phyloP scores from a whole-genome alignment of 2,888 invertebrate genomes.

The Rotaria sp. region DNA sequence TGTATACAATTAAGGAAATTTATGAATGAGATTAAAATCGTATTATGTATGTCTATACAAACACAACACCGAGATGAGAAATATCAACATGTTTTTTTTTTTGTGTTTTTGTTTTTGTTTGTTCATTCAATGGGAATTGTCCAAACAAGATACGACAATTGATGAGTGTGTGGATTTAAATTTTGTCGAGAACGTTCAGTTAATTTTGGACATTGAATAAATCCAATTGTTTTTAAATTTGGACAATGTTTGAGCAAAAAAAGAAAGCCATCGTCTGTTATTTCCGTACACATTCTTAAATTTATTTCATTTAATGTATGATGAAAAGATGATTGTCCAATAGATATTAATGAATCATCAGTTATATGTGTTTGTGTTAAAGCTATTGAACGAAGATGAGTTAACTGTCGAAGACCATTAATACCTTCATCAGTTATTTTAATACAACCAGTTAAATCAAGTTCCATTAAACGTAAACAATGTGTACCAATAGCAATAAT shows the following conservation, averaged over 20 bases:
- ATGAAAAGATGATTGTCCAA: neutral
- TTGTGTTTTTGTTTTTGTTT: too few relatives aligned
- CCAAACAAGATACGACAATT: slow-evolving; percentile 9
- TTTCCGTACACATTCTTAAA: neutral
- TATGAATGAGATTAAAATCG: too few relatives aligned
- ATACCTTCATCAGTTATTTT: slow-evolving; percentile 8
- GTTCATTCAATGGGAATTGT: neutral
- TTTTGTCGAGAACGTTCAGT: slow-evolving; percentile 18
- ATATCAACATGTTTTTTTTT: neutral
- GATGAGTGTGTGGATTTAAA: neutral
- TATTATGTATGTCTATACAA: neutral
- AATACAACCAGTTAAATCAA: slow-evolving; percentile 2
- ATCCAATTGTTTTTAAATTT: slow-evolving; percentile 26
- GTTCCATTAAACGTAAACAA: neutral
- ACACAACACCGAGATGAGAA: neutral
- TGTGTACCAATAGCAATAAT: neutral
- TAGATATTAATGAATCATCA: neutral
- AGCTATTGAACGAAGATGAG: neutral
- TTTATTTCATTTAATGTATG: slow-evolving; percentile 11
- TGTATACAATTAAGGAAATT: neutral
- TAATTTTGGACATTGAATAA: slow-evolving; percentile 10
- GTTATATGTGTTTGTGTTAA: neutral
- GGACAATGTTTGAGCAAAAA: neutral
- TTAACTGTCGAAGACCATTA: neutral
- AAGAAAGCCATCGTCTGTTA: slow-evolving; percentile 11